Evolutionary conservation across 2,113 vertebrate species (phyloP), one percentile per base, ranked within the genome.

Genomic region (Ia io): DNA sequence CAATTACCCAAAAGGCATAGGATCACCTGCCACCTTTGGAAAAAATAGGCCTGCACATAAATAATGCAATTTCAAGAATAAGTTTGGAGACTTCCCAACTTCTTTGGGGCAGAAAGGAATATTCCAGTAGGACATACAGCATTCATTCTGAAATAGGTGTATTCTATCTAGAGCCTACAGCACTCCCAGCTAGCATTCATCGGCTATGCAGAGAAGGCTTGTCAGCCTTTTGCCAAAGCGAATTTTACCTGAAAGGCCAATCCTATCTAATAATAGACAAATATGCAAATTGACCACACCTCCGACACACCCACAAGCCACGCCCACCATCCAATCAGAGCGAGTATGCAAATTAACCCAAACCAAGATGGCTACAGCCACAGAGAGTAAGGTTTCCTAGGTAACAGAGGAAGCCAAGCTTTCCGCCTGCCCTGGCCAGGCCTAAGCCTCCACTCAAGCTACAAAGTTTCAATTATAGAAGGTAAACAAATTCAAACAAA

Each of bases 1-100:
- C 84, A 84, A 40, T 92, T 85, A 95, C 42, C 47, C 51, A 61
- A 83, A 91, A 90, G 84, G 74, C 77, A 83, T 25, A 83, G 28
- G 84, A 85, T 88, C 82, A 93, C 23, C 90, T 82, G 69, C 65
- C n/a, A 84, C 53, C 56, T 96, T 85, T 40, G n/a, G 51, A 92
- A 90, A 90, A 88, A 95, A 71, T 0, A 67, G 71, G 30, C 8
- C 9, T 79, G 32, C 51, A 88, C 53, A 78, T 83, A 90, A 85
- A 88, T 25, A 74, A 71, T 10, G 18, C 0, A 0, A 67, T 37
- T 40, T 9, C 23, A 78, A 88, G 53, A 85, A 40, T 18, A 69
- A 90, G 61, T 70, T 69, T 49, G 35, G 30, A 70, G 47, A 77
- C n/a, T 85, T 65, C 69, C 42, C 42, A 90, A 10, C 35, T 78